A percentile compares a stretch with the other conserved stretches of the same genome.
These are phyloP conservation scores for Cepphus grylle DNA, from an alignment of 2,113 vertebrate genomes.

Conservation along the genomic window DNA sequence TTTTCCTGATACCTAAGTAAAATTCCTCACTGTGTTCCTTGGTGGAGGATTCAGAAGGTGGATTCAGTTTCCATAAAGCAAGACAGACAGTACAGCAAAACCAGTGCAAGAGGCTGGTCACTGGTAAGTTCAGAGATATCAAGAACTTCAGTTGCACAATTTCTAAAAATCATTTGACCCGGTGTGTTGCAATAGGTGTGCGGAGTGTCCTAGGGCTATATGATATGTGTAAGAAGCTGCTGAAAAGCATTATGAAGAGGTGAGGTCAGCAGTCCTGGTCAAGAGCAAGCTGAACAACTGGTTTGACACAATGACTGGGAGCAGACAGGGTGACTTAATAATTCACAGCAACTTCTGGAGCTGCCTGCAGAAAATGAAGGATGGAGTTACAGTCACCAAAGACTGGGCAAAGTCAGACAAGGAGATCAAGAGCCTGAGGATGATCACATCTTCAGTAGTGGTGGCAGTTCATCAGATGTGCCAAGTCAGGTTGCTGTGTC, in stretches of 20 bases:
- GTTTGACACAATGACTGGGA: slow-evolving; percentile 30
- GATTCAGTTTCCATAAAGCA: not conserved
- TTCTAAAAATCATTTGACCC: slow-evolving; percentile 2
- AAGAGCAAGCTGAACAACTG: slow-evolving; percentile 60
- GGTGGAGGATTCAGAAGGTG: not conserved
- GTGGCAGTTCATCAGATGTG: not conserved
- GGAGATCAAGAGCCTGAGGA: not conserved
- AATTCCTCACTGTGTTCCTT: not conserved
- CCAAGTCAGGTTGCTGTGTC: not conserved
- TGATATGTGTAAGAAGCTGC: slow-evolving; percentile 59
- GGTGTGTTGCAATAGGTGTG: slow-evolving; percentile 18
- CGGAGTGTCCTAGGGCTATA: slow-evolving; percentile 43
- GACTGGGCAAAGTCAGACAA: not conserved
- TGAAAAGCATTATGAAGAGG: slow-evolving; percentile 41
- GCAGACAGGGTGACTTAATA: slow-evolving; percentile 16
- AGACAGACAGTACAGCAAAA: not conserved
- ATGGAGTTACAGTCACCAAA: not conserved
- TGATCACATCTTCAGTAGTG: not conserved
- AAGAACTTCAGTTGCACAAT: slow-evolving; percentile 44
- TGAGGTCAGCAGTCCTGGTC: slow-evolving; percentile 65
- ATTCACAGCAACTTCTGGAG: not conserved
- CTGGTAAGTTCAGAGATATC: not conserved
- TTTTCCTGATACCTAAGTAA: not conserved
- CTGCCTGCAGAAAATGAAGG: not conserved
- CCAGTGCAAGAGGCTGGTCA: not conserved